These are phyloP conservation scores for Prochilodus magdalenae DNA, from an alignment of 2,113 vertebrate genomes.

Conservation along the genomic window DNA sequence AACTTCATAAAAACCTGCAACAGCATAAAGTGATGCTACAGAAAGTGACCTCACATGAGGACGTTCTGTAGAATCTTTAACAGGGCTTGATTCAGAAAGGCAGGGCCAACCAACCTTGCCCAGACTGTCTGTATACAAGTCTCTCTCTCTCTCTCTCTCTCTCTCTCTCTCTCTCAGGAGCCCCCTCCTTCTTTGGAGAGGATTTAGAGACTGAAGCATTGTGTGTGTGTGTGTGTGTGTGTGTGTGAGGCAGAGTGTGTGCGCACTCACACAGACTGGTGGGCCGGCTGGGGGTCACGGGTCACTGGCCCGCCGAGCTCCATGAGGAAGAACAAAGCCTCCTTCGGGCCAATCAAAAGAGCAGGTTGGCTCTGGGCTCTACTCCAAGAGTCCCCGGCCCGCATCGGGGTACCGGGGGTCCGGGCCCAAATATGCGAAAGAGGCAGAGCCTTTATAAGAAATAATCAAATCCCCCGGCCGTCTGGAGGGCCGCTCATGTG, in stretches of 20 bases:
- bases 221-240: constrained; percentile 51
- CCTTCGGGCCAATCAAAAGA: constrained; percentile 79
- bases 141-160: constrained; percentile 5
- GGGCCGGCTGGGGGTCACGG: constrained; percentile 77
- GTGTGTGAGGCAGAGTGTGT: constrained; percentile 62
- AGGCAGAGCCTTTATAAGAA: constrained; percentile 49
- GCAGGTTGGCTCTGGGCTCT: constrained; percentile 74
- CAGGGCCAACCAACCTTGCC: constrained; percentile 61
- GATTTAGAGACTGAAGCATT: constrained; percentile 58
- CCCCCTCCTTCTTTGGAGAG: constrained; percentile 43
- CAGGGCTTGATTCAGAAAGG: constrained; percentile 73
- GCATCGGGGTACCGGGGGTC: constrained; percentile 60
- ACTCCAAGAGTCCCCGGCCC: constrained; percentile 71
- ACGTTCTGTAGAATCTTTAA: constrained; percentile 43
- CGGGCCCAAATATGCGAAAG: constrained; percentile 39
- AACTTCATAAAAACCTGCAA: background rate
- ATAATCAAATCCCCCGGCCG: constrained; percentile 64
- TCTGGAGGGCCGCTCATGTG: constrained; percentile 68
- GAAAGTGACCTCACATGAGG: constrained; percentile 2
- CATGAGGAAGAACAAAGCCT: constrained; percentile 77
- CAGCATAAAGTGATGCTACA: constrained; percentile 4
- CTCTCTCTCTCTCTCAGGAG: background rate
- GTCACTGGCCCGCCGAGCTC: constrained; percentile 72
- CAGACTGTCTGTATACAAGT: constrained; percentile 59
- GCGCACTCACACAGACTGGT: constrained; percentile 72